These are phyloP conservation scores for Barbus barbus DNA, from an alignment of 2,113 vertebrate species.

Conservation along the genomic window DNA sequence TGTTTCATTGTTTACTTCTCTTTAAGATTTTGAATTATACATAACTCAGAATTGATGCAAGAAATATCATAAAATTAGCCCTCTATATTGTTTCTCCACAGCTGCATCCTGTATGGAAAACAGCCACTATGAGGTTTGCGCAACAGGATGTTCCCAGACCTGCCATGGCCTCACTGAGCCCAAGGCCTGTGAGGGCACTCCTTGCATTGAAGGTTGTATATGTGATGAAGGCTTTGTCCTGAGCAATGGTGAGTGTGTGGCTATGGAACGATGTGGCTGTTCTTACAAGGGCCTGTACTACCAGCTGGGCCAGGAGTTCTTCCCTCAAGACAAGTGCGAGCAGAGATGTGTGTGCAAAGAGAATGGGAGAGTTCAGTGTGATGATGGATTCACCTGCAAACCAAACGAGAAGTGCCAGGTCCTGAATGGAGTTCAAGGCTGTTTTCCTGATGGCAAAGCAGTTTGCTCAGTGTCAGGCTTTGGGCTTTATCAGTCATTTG, in stretches of 20 bases:
- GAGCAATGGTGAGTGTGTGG: conserved; percentile 57
- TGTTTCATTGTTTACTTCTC: neutral
- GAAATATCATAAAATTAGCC: neutral
- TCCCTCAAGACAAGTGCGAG: conserved; percentile 53
- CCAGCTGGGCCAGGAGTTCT: conserved; percentile 58
- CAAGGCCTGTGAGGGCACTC: neutral
- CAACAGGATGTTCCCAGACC: conserved; percentile 25
- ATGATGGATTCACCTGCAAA: conserved; percentile 47
- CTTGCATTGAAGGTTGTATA: conserved; percentile 57
- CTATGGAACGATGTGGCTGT: conserved; percentile 63
- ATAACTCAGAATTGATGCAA: neutral
- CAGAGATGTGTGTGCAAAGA: conserved; percentile 55
- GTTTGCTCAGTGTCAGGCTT: conserved; percentile 59
- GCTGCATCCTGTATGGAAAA: conserved; percentile 47
- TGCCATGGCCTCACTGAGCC: conserved; percentile 37
- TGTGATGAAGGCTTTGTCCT: conserved; percentile 58
- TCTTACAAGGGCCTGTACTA: conserved; percentile 53
- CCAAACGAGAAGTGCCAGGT: conserved; percentile 58
- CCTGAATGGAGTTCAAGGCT: conserved; percentile 55
- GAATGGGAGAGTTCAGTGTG: conserved; percentile 55
- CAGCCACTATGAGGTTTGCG: conserved; percentile 51
- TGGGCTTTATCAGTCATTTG: conserved; percentile 57
- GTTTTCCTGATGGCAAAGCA: conserved; percentile 50
- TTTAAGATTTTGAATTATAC: neutral
- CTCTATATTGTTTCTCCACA: conserved; percentile 14